Evolutionary conservation across 1,140 invertebrate species (phyloP).

Genomic region (Holcopasites calliopsidis): DNA sequence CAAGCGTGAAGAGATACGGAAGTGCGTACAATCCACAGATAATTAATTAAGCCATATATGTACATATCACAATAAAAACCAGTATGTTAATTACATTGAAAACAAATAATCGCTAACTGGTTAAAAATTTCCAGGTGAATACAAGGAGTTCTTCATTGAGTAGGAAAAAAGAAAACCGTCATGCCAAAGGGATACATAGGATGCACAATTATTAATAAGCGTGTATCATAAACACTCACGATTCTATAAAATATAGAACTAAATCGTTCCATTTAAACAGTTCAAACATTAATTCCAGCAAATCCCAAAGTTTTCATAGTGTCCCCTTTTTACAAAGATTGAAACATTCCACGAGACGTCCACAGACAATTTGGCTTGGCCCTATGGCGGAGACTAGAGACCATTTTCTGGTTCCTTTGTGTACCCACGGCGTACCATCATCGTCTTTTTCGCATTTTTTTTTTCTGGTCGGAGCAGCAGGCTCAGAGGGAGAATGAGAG

Average conservation of each 20-base stretch:
- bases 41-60: too few relatives aligned
- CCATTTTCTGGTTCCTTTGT: conserved; percentile 16
- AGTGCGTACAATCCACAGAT: too few relatives aligned
- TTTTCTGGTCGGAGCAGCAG: conserved; percentile 22
- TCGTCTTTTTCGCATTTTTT: conserved; percentile 32
- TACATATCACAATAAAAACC: neutral
- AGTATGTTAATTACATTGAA: too few relatives aligned
- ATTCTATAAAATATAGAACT: neutral
- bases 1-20: neutral
- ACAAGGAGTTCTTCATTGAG: neutral
- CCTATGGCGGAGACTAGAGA: conserved; percentile 1
- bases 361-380: neutral
- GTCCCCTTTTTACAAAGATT: too few relatives aligned
- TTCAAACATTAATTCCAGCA: too few relatives aligned
- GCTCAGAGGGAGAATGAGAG: neutral
- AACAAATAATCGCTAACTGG: too few relatives aligned
- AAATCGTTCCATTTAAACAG: too few relatives aligned
- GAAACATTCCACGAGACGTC: neutral
- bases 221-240: neutral
- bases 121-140: too few relatives aligned
- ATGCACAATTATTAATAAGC: neutral
- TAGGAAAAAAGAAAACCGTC: neutral
- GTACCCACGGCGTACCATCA: neutral
- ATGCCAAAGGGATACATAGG: conserved; percentile 19
- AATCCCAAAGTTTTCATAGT: too few relatives aligned